These are phyloP conservation scores for Oreochromis mossambicus DNA, from an alignment of 2,797 vertebrate genomes.

Conservation along the genomic window DNA sequence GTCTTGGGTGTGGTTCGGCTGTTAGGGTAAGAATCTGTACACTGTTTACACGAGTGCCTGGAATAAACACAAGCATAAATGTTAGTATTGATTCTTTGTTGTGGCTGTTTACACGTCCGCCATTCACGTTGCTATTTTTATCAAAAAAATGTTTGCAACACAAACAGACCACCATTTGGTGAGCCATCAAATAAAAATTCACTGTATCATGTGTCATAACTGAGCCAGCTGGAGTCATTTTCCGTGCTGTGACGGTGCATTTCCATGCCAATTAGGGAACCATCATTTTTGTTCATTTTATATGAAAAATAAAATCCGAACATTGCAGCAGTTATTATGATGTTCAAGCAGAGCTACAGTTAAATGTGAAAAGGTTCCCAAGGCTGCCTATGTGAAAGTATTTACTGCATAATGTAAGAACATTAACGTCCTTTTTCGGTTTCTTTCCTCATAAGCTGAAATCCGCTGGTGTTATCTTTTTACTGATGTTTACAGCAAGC, in stretches of 20 bases:
- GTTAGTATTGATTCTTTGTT: background rate
- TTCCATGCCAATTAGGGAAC: background rate
- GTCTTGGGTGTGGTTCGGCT: conserved; percentile 89
- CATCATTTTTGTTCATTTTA: background rate
- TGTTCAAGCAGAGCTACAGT: background rate
- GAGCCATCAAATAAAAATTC: background rate
- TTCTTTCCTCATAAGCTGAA: background rate
- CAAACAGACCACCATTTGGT: background rate
- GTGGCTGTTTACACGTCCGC: background rate
- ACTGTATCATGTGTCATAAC: background rate
- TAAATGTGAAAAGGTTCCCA: background rate
- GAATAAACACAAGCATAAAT: conserved; percentile 9
- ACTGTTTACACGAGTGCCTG: conserved; percentile 87
- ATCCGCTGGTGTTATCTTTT: background rate
- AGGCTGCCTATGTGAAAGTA: background rate
- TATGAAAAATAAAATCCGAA: background rate
- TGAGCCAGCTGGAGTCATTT: background rate
- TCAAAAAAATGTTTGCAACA: background rate
- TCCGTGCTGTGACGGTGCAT: background rate
- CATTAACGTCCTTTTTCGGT: background rate
- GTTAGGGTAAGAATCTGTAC: conserved; percentile 86
- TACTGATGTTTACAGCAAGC: background rate
- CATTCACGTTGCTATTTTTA: background rate
- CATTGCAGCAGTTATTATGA: background rate
- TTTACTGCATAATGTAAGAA: background rate